Base-by-base conservation (phyloP, 92 coral and sea anemone genomes). In the Phymanthus crucifer region DNA sequence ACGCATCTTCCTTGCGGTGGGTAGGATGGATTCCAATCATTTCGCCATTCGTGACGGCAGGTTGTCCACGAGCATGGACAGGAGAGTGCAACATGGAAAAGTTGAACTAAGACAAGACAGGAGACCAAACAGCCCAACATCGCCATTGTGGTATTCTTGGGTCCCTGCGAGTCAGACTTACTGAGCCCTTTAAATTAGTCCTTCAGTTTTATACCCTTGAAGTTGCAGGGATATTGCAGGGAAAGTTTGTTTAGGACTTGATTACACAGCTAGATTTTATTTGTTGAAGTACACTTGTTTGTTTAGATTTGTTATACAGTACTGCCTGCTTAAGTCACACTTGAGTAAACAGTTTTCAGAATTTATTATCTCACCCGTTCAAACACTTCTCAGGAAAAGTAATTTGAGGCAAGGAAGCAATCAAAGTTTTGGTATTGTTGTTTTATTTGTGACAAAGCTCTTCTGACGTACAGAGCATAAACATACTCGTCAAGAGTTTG, bases 1-100 rank as follows among this genome's bases (percentile, higher is more conserved):
- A 75, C 80, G 67, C 98, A 94, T 32, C 77, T 84, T 27, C 94
- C 97, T 48, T 73, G 87, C 8, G 86, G 90, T 3, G 85, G 80
- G 32, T 86, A 82, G 17, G 83, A 80, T 3, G 98, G 98, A 23
- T 74, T 67, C 90, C 90, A 94, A 31, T 90, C 88, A 74, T 92
- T 88, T 27, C 93, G 81, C 97, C 97, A 94, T 52, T 92, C 88
- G 56, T 80, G 92, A 2, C 87, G 75, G 64, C 98, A 94, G 0
- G 97, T 88, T 66, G 81, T 57, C 97, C 97, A 94, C 13, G 93
- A 83, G 31, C 98, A 94, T 0, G 98, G 97, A 11, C 85, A 56
- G 11, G 91, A 73, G 35, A 82, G 71, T 61, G 80, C 61, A 16
- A 40, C 24, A 5, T 65, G 52, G 40, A 35, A 64, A 31, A 76